Evolutionary conservation across 2,113 vertebrate genomes (phyloP), one percentile per base, ranked within the genome.

Genomic region (Dasyprocta punctata): DNA sequence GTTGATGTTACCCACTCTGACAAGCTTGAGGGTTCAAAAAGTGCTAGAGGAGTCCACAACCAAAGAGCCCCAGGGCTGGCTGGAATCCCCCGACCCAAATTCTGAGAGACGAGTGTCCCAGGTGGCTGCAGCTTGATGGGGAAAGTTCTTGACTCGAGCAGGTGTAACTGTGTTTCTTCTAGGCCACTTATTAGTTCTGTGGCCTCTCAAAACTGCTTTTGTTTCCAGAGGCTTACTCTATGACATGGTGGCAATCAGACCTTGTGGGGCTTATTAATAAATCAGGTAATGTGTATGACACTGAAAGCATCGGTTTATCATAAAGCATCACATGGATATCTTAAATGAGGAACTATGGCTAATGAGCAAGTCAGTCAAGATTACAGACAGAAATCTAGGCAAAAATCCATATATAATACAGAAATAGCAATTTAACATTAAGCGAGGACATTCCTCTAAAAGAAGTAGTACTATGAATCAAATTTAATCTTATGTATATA

Each of bases 91-190:
- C 67, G 33, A 86, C 28, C 38, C 80, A 44, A 88, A 69, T 65
- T 71, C 89, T 61, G 36, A 56, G 80, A 84, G 75, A 82, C 0
- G 19, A n/a, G 30, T 80, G 85, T 92, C 75, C 87, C 54, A 52
- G 30, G 63, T 41, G 60, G 30, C 86, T 44, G 14, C 1, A 4
- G 44, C 63, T 75, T 81, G 65, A 88, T 36, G 22, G 78, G 41
- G 54, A 95, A 94, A 81, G 71, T 71, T 94, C 75, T 89, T 90
- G 61, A 97, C 83, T 58, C 60, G 13, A 44, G 38, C 47, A 44
- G 75, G 77, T 81, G 85, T 69, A 47, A 61, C 22, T 75, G 36
- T 58, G 47, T 82, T 81, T 92, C 75, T 63, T 82, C 78, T 54
- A 87, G 49, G 58, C 33, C 44, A 86, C 85, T 41, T 82, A 83